Evolutionary conservation across 2,113 vertebrate species (phyloP).

Genomic region (Ctenomys sociabilis): DNA sequence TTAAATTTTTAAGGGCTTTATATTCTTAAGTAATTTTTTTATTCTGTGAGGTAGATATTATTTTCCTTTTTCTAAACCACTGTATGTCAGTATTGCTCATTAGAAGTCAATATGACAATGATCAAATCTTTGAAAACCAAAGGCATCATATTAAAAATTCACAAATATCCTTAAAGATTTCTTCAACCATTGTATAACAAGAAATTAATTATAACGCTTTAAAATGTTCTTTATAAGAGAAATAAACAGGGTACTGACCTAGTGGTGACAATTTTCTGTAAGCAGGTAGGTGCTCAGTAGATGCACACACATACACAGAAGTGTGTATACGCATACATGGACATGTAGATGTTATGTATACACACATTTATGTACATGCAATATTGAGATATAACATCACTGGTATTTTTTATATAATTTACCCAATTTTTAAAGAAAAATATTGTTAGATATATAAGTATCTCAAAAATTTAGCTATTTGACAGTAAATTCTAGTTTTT

Average conservation of each 20-base stretch:
- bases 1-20: conserved; percentile 53
- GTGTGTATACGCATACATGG: neutral
- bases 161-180: conserved; percentile 51
- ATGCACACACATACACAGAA: neutral
- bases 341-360: neutral
- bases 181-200: conserved; percentile 41
- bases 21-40: conserved; percentile 41
- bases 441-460: conserved; percentile 30
- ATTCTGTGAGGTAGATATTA: neutral
- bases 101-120: conserved; percentile 2
- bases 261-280: conserved; percentile 53
- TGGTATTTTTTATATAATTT: conserved; percentile 65
- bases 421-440: conserved; percentile 23
- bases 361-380: neutral
- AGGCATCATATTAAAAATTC: conserved; percentile 40
- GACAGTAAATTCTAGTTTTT: conserved; percentile 56
- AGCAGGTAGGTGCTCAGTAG: conserved; percentile 28
- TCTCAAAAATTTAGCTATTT: conserved; percentile 41
- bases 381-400: conserved; percentile 17
- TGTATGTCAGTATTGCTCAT: neutral
- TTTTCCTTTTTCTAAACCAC: conserved; percentile 56
- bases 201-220: conserved; percentile 52
- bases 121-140: conserved; percentile 71
- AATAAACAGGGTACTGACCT: conserved; percentile 57
- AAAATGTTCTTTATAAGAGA: conserved; percentile 55